Base-by-base conservation (phyloP, 2,888 invertebrate genomes). In the Tetramorium bicarinatum region DNA sequence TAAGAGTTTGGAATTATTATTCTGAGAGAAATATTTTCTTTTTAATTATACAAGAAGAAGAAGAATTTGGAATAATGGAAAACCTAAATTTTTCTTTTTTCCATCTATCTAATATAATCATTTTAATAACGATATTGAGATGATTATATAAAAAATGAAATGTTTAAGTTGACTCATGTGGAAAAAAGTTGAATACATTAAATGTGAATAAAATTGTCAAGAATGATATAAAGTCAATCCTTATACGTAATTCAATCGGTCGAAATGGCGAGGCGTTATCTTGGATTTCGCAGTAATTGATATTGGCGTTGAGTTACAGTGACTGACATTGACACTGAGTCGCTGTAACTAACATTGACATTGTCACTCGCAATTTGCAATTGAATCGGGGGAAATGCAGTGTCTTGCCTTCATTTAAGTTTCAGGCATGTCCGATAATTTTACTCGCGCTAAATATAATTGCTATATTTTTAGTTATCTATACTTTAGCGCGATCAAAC, bases 341-440 rank as follows among this genome's bases (percentile, higher is more conserved):
- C 54, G 66, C 66, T 77, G 69, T 67, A 77, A 77, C 69, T 77
- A 67, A 77, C 77, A 77, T 71, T 79, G 79, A 59, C 79, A 71
- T 25, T 79, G 56, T 79, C 59, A 29, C 47, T 34, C 44, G 79
- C 9, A 71, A 79, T 77, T 69, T 64, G 15, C 52, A 34, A 76
- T 67, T 54, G 21, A 47, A 61, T 64, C 21, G 25, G 59, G 61
- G 29, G 4, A 72, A 79, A 71, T n/a, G 56, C 34, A 15, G 25
- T 59, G 59, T 21, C 71, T 59, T 47, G 9, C 18, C 15, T 56
- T 71, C 18, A 59, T 72, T 29, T 72, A 61, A 79, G 71, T 79
- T 79, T 18, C 11, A 69, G 15, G 21, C 13, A 77, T 25, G 18
- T 15, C 13, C 8, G 47, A 66, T 59, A 44, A 56, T 72, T 79